phyloP scores from a whole-genome alignment of 2,113 vertebrate species.

The Carassius auratus region DNA sequence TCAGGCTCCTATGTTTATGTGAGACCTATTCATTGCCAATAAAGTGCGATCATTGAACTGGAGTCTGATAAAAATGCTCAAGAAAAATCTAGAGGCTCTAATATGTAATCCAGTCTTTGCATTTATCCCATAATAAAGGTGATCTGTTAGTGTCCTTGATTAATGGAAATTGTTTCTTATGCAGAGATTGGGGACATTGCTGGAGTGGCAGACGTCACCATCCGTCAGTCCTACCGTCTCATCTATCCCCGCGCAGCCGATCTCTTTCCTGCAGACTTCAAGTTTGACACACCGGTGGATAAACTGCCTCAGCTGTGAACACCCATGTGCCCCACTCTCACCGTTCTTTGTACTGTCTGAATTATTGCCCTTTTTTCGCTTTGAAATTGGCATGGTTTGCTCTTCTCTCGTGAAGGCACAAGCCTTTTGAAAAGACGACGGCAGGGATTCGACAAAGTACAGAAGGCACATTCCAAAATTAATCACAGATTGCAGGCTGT shows the following conservation, averaged over 20 bases:
- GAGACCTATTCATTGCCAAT: no score
- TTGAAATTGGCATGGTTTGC: conserved; percentile 63
- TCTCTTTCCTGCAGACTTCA: conserved; percentile 97
- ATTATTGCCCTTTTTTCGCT: conserved; percentile 56
- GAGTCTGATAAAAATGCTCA: no score
- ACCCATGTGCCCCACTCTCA: conserved; percentile 30
- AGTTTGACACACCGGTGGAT: conserved; percentile 98
- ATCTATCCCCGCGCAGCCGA: conserved; percentile 96
- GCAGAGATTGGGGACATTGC: conserved; percentile 98
- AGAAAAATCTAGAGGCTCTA: no score
- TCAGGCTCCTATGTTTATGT: no score
- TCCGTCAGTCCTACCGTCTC: conserved; percentile 95
- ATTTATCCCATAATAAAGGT: no score
- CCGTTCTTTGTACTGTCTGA: conserved; percentile 59
- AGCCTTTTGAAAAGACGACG: conserved; percentile 62
- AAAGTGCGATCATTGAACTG: no score
- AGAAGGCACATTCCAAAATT: conserved; percentile 75
- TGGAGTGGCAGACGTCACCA: conserved; percentile 97
- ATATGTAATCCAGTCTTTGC: no score
- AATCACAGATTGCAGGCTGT: conserved; percentile 63
- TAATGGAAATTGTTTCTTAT: conserved; percentile 26
- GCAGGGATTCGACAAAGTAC: conserved; percentile 56
- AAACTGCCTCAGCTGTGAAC: conserved; percentile 94
- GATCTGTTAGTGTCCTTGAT: no score
- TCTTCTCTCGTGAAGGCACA: conserved; percentile 50